These are phyloP conservation scores for Diadophis punctatus DNA, from an alignment of 2,113 vertebrate species.

Conservation along the genomic window DNA sequence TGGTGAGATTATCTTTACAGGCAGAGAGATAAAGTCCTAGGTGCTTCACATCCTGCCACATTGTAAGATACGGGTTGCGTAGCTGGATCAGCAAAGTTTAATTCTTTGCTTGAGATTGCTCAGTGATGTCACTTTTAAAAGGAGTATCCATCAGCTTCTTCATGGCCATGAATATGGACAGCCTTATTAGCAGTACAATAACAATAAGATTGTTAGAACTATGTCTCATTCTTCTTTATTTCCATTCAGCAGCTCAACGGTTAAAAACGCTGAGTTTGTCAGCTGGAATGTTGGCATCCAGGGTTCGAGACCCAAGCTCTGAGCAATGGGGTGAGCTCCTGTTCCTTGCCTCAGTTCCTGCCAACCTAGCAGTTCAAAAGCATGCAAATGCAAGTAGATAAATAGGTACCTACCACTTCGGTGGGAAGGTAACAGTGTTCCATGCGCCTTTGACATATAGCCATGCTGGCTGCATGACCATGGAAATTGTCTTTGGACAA, in stretches of 20 bases:
- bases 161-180: not conserved
- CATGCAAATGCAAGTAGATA: too few species aligned
- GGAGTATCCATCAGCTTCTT: not conserved
- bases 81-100: not conserved
- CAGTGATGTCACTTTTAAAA: not conserved
- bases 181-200: not conserved
- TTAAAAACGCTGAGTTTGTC: not conserved
- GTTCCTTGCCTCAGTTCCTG: too few species aligned
- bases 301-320: not conserved
- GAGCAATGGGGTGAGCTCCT: not conserved
- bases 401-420: too few species aligned
- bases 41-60: not conserved
- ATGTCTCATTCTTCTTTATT: not conserved
- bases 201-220: too few species aligned
- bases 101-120: not conserved
- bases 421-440: too few species aligned
- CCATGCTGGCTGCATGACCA: too few species aligned
- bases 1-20: conserved; percentile 2
- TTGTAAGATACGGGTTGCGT: not conserved
- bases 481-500: too few species aligned
- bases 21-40: conserved; percentile 1
- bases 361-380: too few species aligned
- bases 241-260: not conserved
- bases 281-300: not conserved
- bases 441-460: too few species aligned